Evolutionary conservation across 2,113 vertebrate species (phyloP).

Genomic region (Thalassoma bifasciatum): DNA sequence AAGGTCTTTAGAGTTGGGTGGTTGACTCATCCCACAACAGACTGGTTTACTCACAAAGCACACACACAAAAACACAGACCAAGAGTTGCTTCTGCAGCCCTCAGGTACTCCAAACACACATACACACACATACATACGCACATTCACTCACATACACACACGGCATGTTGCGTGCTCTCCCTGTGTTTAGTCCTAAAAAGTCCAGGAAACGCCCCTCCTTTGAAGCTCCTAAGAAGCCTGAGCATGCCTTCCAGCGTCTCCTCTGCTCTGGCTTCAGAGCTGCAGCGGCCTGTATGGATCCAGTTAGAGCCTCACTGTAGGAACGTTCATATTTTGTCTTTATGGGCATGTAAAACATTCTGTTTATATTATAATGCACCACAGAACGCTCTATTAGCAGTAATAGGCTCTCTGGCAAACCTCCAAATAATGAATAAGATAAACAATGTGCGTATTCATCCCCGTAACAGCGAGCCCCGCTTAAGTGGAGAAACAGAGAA

Average conservation of each 20-base stretch:
- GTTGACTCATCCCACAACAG: constrained; percentile 47
- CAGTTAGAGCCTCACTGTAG: constrained; percentile 57
- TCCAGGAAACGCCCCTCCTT: constrained; percentile 71
- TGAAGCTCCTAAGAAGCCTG: constrained; percentile 61
- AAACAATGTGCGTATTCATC: constrained; percentile 65
- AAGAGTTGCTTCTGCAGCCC: constrained; percentile 51
- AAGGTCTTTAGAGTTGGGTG: constrained; percentile 35
- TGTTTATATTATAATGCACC: constrained; percentile 70
- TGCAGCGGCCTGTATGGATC: constrained; percentile 60
- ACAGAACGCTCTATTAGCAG: constrained; percentile 58
- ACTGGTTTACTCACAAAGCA: constrained; percentile 27
- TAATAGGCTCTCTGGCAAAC: constrained; percentile 61
- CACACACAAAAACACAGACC: constrained; percentile 26
- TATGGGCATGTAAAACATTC: constrained; percentile 74
- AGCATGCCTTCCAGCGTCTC: constrained; percentile 62
- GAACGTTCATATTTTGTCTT: constrained; percentile 66
- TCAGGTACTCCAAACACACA: constrained; percentile 61
- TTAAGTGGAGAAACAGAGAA: constrained; percentile 42
- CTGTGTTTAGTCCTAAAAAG: constrained; percentile 73
- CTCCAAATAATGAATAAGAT: constrained; percentile 67
- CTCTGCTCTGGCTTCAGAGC: constrained; percentile 43
- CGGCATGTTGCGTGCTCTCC: constrained; percentile 61
- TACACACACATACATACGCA: constrained; percentile 46
- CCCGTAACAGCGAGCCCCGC: neutral
- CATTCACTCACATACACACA: constrained; percentile 37